Percentiles rank a stretch among this genome's conserved stretches.
Evolutionary conservation across 2,888 invertebrate genomes (phyloP).

Genomic region (Thereva nobilitata): DNA sequence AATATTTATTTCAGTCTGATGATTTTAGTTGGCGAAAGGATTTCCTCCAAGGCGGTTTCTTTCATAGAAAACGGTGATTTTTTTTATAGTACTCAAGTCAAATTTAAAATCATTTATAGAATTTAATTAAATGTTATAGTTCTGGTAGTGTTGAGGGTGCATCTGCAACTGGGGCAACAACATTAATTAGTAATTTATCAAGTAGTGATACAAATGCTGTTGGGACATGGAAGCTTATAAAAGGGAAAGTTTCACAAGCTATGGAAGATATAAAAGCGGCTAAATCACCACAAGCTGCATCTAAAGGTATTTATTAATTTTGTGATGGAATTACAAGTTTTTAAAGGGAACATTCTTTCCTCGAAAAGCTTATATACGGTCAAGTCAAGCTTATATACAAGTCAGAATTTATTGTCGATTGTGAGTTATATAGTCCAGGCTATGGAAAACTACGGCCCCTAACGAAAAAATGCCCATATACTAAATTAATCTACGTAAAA

Average conservation of each 20-base stretch:
- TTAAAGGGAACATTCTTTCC: too few relatives aligned
- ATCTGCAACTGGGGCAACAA: slow-evolving; percentile 49
- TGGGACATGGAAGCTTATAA: slow-evolving; percentile 57
- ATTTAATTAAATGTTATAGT: slow-evolving; percentile 43
- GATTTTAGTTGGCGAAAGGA: slow-evolving; percentile 41
- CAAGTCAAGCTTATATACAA: too few relatives aligned
- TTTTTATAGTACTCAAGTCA: background rate
- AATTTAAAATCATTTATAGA: background rate
- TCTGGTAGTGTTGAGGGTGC: slow-evolving; percentile 55
- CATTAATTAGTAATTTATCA: slow-evolving; percentile 48
- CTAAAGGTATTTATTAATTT: slow-evolving; percentile 34
- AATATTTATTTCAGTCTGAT: slow-evolving; percentile 34
- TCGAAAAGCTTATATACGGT: too few relatives aligned
- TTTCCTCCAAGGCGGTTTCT: slow-evolving; percentile 39
- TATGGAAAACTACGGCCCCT: too few relatives aligned
- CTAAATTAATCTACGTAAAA: too few relatives aligned
- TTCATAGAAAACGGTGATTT: slow-evolving; percentile 36
- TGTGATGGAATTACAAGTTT: background rate
- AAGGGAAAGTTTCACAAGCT: slow-evolving; percentile 57
- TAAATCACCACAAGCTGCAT: slow-evolving; percentile 45
- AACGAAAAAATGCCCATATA: too few relatives aligned
- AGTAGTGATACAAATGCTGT: slow-evolving; percentile 49
- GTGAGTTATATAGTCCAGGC: too few relatives aligned
- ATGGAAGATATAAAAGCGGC: slow-evolving; percentile 58
- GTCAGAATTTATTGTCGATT: too few relatives aligned